phyloP scores from a whole-genome alignment of 2,797 vertebrate genomes.

The Acipenser transmontanus region DNA sequence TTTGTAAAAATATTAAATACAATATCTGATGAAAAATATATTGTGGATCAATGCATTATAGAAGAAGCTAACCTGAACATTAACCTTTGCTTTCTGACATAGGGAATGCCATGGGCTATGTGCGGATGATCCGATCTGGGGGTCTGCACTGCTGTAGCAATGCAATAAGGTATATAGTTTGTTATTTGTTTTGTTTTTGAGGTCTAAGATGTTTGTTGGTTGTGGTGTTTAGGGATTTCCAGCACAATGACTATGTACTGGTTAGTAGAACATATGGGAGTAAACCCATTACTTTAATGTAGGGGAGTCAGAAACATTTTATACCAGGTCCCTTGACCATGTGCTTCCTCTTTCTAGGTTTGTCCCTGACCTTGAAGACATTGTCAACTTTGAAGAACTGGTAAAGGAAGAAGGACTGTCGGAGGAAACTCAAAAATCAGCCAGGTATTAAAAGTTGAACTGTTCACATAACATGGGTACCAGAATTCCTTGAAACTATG shows the following conservation, averaged over 20 bases:
- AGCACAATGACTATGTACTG: too few relatives aligned
- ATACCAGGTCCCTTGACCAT: constrained; percentile 15
- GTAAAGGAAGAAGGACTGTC: constrained; percentile 92
- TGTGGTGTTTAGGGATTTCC: too few relatives aligned
- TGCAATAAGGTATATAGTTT: constrained; percentile 78
- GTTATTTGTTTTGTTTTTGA: too few relatives aligned
- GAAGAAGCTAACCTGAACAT: neutral
- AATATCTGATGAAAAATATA: too few relatives aligned
- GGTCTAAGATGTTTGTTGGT: too few relatives aligned
- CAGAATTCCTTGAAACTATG: too few relatives aligned
- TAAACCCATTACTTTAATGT: too few relatives aligned
- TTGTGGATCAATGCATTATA: too few relatives aligned
- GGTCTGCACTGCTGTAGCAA: constrained; percentile 97
- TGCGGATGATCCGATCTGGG: constrained; percentile 96
- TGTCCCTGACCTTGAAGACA: constrained; percentile 96
- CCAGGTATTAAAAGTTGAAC: constrained; percentile 58
- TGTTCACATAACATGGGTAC: neutral
- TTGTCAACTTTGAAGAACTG: constrained; percentile 95
- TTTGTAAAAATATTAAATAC: too few relatives aligned
- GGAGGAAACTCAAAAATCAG: constrained; percentile 85
- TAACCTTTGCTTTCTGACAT: constrained; percentile 22
- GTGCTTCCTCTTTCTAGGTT: constrained; percentile 63
- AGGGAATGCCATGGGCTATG: constrained; percentile 98
- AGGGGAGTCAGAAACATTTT: neutral
- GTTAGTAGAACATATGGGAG: too few relatives aligned